Percentiles rank a stretch among this genome's conserved stretches.
Conservation (phyloP, 2,113 vertebrate genomes). For the Bubo blakistoni region DNA sequence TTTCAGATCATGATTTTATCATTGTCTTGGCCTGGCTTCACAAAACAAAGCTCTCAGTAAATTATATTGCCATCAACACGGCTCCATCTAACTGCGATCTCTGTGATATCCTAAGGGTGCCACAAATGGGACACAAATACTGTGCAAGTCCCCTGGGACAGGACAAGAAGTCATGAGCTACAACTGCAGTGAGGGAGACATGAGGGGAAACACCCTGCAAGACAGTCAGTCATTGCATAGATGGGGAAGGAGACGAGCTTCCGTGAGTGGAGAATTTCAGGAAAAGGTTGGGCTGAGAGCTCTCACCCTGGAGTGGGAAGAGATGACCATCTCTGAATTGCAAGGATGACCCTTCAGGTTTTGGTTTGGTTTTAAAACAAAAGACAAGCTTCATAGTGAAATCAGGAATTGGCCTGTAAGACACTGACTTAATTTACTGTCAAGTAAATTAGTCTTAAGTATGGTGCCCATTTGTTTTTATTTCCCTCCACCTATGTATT, state of each 20-base stretch:
- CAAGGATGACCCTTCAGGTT: neutral
- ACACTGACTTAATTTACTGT: neutral
- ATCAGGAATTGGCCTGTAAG: neutral
- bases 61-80: neutral
- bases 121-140: neutral
- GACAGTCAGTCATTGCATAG: neutral
- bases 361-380: neutral
- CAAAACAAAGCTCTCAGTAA: neutral
- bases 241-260: neutral
- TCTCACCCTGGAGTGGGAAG: neutral
- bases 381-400: neutral
- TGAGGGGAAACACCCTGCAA: neutral
- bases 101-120: neutral
- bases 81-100: neutral
- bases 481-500: neutral
- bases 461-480: neutral
- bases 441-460: neutral
- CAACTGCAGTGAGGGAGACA: accelerated
- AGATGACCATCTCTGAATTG: neutral
- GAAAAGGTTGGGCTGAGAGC: neutral
- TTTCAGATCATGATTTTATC: neutral
- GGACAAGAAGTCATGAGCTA: neutral
- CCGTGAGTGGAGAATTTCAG: neutral
- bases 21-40: neutral
- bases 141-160: neutral